phyloP scores from a whole-genome alignment of 2,888 invertebrate genomes.

The Fissipunctia ypsillon region DNA sequence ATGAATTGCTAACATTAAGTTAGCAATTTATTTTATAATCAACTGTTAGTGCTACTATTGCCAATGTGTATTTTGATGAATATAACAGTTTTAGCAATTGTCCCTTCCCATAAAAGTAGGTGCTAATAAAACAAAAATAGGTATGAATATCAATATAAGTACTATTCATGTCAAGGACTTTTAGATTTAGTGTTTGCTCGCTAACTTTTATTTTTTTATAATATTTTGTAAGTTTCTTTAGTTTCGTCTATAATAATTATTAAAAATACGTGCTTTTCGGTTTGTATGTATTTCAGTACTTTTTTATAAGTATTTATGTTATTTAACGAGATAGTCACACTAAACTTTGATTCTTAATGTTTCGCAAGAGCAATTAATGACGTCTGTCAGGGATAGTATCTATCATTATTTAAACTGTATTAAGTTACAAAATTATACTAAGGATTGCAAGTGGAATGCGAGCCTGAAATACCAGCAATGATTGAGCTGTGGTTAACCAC shows the following conservation, averaged over 20 bases:
- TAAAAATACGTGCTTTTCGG: not conserved
- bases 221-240: not conserved
- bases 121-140: slow-evolving; percentile 46
- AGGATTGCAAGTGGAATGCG: slow-evolving; percentile 43
- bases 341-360: not conserved
- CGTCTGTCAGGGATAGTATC: not conserved
- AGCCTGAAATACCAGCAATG: slow-evolving; percentile 39
- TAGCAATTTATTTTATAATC: not conserved
- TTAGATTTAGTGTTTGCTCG: not conserved
- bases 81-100: slow-evolving; percentile 15
- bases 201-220: slow-evolving; percentile 15
- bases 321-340: not conserved
- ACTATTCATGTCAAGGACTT: slow-evolving; percentile 50
- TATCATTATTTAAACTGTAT: slow-evolving; percentile 7
- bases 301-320: not conserved
- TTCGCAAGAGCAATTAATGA: slow-evolving; percentile 1
- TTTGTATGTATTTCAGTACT: not conserved
- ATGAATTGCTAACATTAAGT: not conserved
- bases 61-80: not conserved
- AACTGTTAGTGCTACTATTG: not conserved
- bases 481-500: slow-evolving; percentile 54
- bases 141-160: slow-evolving; percentile 1
- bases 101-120: slow-evolving; percentile 15
- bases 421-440: slow-evolving; percentile 33
- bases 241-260: not conserved